These are phyloP conservation scores for Papilio glaucus DNA, from an alignment of 1,140 invertebrate species.

Conservation along the genomic window DNA sequence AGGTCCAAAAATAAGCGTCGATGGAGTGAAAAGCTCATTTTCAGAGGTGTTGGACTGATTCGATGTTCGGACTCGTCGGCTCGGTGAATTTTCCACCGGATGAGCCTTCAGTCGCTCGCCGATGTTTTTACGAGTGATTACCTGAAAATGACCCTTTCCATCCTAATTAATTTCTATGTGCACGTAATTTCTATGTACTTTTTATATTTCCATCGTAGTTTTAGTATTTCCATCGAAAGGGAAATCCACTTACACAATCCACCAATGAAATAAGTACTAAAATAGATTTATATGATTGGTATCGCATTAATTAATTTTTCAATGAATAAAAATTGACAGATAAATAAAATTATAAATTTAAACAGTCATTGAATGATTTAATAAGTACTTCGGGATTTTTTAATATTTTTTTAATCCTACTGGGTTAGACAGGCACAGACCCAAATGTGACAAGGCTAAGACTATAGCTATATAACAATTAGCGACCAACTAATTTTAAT, in stretches of 20 bases:
- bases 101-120: conserved; percentile 70
- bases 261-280: too few species aligned
- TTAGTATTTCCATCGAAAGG: background rate
- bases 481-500: too few species aligned
- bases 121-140: conserved; percentile 74
- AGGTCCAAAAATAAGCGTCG: conserved; percentile 79
- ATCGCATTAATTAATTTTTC: too few species aligned
- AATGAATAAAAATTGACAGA: too few species aligned
- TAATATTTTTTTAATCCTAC: too few species aligned
- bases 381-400: background rate
- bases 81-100: conserved; percentile 79
- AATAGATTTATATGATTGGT: too few species aligned
- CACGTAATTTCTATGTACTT: conserved; percentile 46
- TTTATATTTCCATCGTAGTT: background rate
- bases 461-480: too few species aligned
- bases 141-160: conserved; percentile 69
- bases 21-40: conserved; percentile 77
- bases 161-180: conserved; percentile 68
- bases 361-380: background rate
- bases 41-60: conserved; percentile 80
- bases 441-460: too few species aligned
- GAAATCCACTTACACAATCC: too few species aligned
- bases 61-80: conserved; percentile 74
- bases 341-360: background rate
- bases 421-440: too few species aligned